These are phyloP conservation scores for Arion vulgaris DNA, from an alignment of 1,140 invertebrate species.

Conservation along the genomic window DNA sequence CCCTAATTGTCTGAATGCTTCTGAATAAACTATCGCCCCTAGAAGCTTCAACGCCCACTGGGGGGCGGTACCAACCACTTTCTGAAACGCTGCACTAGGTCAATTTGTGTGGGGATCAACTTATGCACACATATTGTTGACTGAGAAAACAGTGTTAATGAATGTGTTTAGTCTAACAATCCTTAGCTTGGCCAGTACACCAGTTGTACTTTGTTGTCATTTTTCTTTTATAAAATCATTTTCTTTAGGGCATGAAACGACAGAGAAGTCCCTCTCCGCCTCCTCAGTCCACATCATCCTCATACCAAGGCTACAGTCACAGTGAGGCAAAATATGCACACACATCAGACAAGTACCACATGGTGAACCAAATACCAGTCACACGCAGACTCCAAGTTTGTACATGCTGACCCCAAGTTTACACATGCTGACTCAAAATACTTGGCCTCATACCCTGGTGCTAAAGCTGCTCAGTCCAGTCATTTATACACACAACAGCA, in stretches of 20 bases:
- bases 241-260: constrained; percentile 73
- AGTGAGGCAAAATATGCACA: constrained; percentile 49
- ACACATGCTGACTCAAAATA: constrained; percentile 42
- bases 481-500: constrained; percentile 40
- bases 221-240: too few relatives aligned
- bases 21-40: too few relatives aligned
- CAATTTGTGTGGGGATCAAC: too few relatives aligned
- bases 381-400: constrained; percentile 9
- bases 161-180: too few relatives aligned
- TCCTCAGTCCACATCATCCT: background rate
- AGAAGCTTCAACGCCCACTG: too few relatives aligned
- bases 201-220: too few relatives aligned
- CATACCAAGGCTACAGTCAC: constrained; percentile 35
- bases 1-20: too few relatives aligned
- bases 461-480: constrained; percentile 27
- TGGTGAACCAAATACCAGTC: constrained; percentile 5
- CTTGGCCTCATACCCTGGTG: constrained; percentile 15
- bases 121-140: too few relatives aligned
- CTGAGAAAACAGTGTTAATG: too few relatives aligned
- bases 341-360: constrained; percentile 45
- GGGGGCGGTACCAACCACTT: too few relatives aligned
- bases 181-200: too few relatives aligned
- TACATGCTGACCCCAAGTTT: constrained; percentile 31
- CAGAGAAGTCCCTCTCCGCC: constrained; percentile 75
- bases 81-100: too few relatives aligned